phyloP scores from a whole-genome alignment of 53 echinoderm and acorn worm genomes.

The Stichopus horrens region DNA sequence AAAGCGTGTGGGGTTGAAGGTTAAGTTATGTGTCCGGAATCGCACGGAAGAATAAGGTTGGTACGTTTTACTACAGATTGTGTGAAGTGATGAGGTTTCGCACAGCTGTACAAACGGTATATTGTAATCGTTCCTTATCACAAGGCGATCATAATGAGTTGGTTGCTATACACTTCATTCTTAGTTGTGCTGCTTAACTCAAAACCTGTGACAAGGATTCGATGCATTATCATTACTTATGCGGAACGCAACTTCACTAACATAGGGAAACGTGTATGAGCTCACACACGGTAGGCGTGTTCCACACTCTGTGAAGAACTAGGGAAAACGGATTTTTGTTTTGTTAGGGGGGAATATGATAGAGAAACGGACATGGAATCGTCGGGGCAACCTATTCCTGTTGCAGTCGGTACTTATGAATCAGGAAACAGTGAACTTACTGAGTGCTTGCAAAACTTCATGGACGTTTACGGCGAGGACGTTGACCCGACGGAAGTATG shows the following conservation, averaged over 20 bases:
- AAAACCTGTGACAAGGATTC: background rate
- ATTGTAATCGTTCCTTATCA: background rate
- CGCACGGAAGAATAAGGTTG: constrained; percentile 29
- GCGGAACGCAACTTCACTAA: background rate
- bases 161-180: background rate
- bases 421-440: background rate
- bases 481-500: background rate
- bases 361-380: constrained; percentile 6
- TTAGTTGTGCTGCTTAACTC: background rate
- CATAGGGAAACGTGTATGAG: background rate
- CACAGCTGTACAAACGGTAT: constrained; percentile 19
- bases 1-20: constrained; percentile 40
- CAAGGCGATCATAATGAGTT: constrained; percentile 27
- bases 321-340: background rate
- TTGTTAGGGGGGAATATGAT: background rate
- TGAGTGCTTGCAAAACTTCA: background rate
- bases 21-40: constrained; percentile 43
- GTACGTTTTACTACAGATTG: constrained; percentile 30
- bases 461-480: background rate
- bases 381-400: background rate
- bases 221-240: constrained; percentile 9
- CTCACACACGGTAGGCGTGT: background rate
- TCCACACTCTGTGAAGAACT: background rate
- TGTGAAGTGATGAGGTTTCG: constrained; percentile 30
- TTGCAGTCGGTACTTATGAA: background rate